Conservation (phyloP, 2,888 invertebrate genomes). For the Zeuzera pyrina region DNA sequence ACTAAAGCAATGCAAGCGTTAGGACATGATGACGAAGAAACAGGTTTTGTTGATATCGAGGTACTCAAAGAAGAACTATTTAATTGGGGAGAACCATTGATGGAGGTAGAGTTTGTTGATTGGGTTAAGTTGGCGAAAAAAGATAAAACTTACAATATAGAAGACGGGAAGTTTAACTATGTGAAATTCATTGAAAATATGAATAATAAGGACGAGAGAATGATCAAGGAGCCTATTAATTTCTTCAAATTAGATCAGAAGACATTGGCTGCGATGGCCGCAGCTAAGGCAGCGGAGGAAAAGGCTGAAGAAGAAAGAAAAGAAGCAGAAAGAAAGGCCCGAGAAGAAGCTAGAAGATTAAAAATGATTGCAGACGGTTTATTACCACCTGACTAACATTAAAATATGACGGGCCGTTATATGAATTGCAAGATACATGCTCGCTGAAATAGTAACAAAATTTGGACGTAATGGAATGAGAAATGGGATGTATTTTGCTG, state of each 20-base stretch:
- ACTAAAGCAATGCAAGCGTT: conserved; percentile 48
- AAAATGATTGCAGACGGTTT: conserved; percentile 53
- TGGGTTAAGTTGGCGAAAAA: conserved; percentile 42
- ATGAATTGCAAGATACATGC: no score
- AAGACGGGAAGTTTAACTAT: conserved; percentile 40
- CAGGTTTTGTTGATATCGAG: conserved; percentile 40
- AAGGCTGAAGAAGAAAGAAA: conserved; percentile 40
- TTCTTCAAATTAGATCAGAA: conserved; percentile 63
- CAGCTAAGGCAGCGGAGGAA: conserved; percentile 50
- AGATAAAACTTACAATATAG: conserved; percentile 43
- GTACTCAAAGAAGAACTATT: conserved; percentile 42
- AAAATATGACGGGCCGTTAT: background rate
- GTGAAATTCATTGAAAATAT: conserved; percentile 56
- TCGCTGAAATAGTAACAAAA: no score
- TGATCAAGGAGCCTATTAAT: conserved; percentile 52
- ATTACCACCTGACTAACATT: conserved; percentile 28
- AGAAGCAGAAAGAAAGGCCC: conserved; percentile 41
- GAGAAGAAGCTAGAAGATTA: conserved; percentile 47
- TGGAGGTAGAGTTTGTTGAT: conserved; percentile 50
- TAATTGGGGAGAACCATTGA: conserved; percentile 52
- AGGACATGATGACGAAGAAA: conserved; percentile 49
- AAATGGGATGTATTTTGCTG: no score
- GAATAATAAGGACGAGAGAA: conserved; percentile 48
- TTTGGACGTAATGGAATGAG: no score
- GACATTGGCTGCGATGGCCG: conserved; percentile 53